phyloP scores from a whole-genome alignment of 1,140 invertebrate genomes.

The Drosophila eugracilis region DNA sequence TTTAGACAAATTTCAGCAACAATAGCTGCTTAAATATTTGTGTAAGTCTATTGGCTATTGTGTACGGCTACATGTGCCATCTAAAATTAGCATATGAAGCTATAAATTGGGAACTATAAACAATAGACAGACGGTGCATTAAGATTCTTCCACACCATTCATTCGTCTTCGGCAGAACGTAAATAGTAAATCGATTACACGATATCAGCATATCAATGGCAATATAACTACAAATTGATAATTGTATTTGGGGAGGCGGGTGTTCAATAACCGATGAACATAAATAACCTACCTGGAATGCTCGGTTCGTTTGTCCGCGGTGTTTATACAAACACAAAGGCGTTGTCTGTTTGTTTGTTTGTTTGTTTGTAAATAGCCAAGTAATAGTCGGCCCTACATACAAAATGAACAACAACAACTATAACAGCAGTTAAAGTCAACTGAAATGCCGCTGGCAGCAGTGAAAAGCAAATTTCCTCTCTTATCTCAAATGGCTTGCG shows the following conservation, averaged over 20 bases:
- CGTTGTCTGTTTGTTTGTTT: slow-evolving; percentile 28
- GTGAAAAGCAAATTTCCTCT: slow-evolving; percentile 68
- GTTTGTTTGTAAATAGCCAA: slow-evolving; percentile 44
- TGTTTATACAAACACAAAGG: slow-evolving; percentile 41
- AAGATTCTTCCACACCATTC: not conserved
- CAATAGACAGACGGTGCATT: slow-evolving; percentile 12
- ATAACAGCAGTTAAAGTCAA: slow-evolving; percentile 24
- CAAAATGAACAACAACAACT: slow-evolving; percentile 6
- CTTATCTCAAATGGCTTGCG: slow-evolving; percentile 54
- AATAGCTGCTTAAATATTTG: slow-evolving; percentile 11
- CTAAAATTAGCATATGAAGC: slow-evolving; percentile 28
- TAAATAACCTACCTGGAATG: slow-evolving; percentile 22
- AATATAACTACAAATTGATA: slow-evolving; percentile 39
- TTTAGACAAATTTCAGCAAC: slow-evolving; percentile 11
- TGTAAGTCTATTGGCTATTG: slow-evolving; percentile 16
- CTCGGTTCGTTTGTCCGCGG: not conserved
- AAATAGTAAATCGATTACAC: slow-evolving; percentile 51
- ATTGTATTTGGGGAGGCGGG: not conserved
- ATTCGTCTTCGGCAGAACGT: slow-evolving; percentile 10
- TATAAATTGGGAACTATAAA: slow-evolving; percentile 11
- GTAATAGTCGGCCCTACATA: slow-evolving; percentile 27
- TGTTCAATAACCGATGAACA: slow-evolving; percentile 10
- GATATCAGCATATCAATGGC: slow-evolving; percentile 61
- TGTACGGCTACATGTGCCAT: slow-evolving; percentile 23
- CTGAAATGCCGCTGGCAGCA: slow-evolving; percentile 35